Evolutionary conservation across 1,140 invertebrate species (phyloP).

Genomic region (Amphibalanus amphitrite): DNA sequence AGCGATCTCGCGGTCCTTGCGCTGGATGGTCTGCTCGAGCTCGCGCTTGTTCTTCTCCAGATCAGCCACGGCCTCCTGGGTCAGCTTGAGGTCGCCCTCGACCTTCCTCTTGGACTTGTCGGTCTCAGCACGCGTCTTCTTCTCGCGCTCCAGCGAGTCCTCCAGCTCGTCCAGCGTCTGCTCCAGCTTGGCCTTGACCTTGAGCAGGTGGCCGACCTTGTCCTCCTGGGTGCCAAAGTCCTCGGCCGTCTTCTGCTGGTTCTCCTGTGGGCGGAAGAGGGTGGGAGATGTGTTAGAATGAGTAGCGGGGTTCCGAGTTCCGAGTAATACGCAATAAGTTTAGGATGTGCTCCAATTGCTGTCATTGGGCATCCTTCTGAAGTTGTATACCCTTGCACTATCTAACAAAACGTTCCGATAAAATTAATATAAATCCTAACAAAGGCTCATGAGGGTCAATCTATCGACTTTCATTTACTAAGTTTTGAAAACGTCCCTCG

Average conservation of each 20-base stretch:
- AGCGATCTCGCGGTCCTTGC: constrained; percentile 92
- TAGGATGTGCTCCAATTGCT: too few species aligned
- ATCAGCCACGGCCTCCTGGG: constrained; percentile 35
- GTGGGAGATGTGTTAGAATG: too few species aligned
- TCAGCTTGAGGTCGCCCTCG: constrained; percentile 29
- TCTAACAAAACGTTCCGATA: too few species aligned
- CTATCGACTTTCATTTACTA: too few species aligned
- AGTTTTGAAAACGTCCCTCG: too few species aligned
- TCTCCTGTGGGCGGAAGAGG: constrained; percentile 17
- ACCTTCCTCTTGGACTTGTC: constrained; percentile 30
- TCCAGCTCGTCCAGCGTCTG: constrained; percentile 35
- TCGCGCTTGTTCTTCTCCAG: constrained; percentile 95
- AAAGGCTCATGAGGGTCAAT: too few species aligned
- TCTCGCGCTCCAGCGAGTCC: constrained; percentile 36
- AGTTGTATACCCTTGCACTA: too few species aligned
- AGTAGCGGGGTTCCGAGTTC: too few species aligned
- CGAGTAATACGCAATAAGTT: too few species aligned
- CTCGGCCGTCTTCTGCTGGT: constrained; percentile 13
- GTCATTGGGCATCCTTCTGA: too few species aligned
- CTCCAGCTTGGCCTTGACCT: constrained; percentile 38
- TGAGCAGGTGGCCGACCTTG: constrained; percentile 40
- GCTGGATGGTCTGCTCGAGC: constrained; percentile 86
- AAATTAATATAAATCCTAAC: too few species aligned
- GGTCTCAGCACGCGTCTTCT: constrained; percentile 35
- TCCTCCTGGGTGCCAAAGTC: constrained; percentile 44